phyloP scores from a whole-genome alignment of 2,113 vertebrate genomes.

The Trematocara marginatum region DNA sequence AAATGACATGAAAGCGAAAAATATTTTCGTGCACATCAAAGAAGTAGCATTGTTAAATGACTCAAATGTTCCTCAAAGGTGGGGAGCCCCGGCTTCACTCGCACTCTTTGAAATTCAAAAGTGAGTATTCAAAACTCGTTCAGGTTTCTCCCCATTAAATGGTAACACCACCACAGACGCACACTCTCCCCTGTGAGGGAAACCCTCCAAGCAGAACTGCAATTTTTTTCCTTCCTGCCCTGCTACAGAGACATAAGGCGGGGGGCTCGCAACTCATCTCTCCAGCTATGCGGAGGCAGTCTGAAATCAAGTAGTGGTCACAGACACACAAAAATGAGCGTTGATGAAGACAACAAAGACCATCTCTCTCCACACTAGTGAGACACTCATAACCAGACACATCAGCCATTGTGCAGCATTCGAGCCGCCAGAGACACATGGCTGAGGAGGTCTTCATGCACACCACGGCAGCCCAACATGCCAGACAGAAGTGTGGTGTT shows the following conservation, averaged over 20 bases:
- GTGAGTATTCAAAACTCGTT: neutral
- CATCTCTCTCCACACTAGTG: conserved; percentile 28
- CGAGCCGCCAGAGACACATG: conserved; percentile 21
- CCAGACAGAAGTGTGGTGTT: conserved; percentile 11
- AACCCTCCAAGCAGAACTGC: neutral
- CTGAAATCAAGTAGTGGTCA: conserved; percentile 7
- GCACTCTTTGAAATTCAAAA: neutral
- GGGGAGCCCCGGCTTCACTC: neutral
- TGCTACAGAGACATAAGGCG: neutral
- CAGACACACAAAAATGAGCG: conserved; percentile 31
- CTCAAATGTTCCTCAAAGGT: neutral
- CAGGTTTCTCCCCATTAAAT: neutral
- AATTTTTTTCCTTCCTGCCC: neutral
- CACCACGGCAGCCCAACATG: conserved; percentile 12
- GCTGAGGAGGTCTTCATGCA: conserved; percentile 47
- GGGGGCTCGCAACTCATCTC: neutral
- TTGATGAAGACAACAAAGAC: conserved; percentile 47
- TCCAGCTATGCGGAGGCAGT: neutral
- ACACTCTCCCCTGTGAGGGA: neutral
- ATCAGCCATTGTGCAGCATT: conserved; percentile 42
- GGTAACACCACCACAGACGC: neutral
- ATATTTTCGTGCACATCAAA: neutral
- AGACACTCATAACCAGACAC: conserved; percentile 49
- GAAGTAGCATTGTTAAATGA: neutral
- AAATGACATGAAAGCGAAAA: neutral